Base-by-base conservation (phyloP, 30 jellyfish, hydroid and myxozoan species). In the Sanderia malayensis region DNA sequence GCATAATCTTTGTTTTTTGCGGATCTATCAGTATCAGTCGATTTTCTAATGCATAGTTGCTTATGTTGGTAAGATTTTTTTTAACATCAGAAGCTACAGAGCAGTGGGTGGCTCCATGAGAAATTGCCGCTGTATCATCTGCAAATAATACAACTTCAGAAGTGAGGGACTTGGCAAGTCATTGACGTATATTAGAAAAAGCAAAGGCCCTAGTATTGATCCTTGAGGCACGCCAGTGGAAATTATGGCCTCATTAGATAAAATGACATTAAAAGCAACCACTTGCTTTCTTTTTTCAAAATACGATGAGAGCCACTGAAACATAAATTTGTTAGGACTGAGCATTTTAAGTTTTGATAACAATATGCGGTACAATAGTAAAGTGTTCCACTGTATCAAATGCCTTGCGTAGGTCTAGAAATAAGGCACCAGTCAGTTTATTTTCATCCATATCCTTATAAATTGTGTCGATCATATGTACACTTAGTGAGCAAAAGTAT, bases 101-200 rank as follows among this genome's bases (percentile, higher is more conserved):
- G 24, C 22, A 20, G 52, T 49, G 53, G 28, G 73, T 61, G 24
- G 4, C 28, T 22, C 73, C 73, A 26, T 49, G 64, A 4, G 64
- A 49, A 4, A 49, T 4, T 49, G 64, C 18, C 18, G 64, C 18
- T 49, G 64, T 49, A 24, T 49, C 64, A 49, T 49, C 64, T 11
- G 64, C 64, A 49, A 49, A 49, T 4, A 49, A 24, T 4, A 61
- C 28, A 49, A 61, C 73, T 61, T 61, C 73, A 22, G 53, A 18
- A 61, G 73, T 22, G 73, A n/a, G n/a, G n/a, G n/a, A n/a, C n/a
- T n/a, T n/a, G n/a, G 73, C 28, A 61, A 61, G 46, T 70, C 82
- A 25, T 70, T 70, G 41, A 70, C 63, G 53, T 45, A 70, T 28
- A 70, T 7, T 17, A 70, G 63, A 70, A 70, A 44, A 11, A 70